Conservation (phyloP, 1,140 invertebrate species). For the Lysiphlebus fabarum region DNA sequence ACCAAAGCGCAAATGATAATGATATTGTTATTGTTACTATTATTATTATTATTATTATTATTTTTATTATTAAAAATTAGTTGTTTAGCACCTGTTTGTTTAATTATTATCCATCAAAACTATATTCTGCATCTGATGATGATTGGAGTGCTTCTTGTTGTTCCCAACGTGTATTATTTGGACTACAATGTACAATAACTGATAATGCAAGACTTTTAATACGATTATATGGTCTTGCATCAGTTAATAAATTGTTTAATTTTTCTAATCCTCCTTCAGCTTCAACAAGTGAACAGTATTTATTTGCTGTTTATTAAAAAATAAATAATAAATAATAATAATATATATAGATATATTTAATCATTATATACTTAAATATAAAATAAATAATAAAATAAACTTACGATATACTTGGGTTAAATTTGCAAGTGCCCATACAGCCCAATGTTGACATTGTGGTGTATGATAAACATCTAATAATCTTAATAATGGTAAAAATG, state of each 20-base stretch:
- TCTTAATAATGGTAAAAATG: slow-evolving; percentile 86
- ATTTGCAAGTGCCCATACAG: slow-evolving; percentile 96
- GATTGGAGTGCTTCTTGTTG: slow-evolving; percentile 25
- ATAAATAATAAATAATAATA: slow-evolving; percentile 32
- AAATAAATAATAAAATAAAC: slow-evolving; percentile 37
- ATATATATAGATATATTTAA: slow-evolving; percentile 1
- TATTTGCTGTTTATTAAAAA: slow-evolving; percentile 62
- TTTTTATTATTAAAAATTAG: slow-evolving; percentile 17
- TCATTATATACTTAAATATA: no score
- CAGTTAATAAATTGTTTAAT: slow-evolving; percentile 65
- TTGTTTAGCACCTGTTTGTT: slow-evolving; percentile 11
- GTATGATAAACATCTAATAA: slow-evolving; percentile 78
- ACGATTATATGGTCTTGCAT: slow-evolving; percentile 59
- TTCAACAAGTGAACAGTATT: slow-evolving; percentile 85
- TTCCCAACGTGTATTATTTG: slow-evolving; percentile 26
- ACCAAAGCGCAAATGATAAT: no score
- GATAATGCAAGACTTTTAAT: slow-evolving; percentile 67
- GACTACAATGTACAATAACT: slow-evolving; percentile 65
- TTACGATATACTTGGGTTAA: slow-evolving; percentile 88
- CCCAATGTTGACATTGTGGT: slow-evolving; percentile 91
- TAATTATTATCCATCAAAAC: slow-evolving; percentile 28
- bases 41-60: slow-evolving; percentile 22
- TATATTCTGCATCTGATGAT: slow-evolving; percentile 29
- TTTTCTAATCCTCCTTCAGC: slow-evolving; percentile 79
- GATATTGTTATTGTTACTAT: slow-evolving; percentile 26